phyloP scores from a whole-genome alignment of 2,113 vertebrate species.

The Centropristis striata region DNA sequence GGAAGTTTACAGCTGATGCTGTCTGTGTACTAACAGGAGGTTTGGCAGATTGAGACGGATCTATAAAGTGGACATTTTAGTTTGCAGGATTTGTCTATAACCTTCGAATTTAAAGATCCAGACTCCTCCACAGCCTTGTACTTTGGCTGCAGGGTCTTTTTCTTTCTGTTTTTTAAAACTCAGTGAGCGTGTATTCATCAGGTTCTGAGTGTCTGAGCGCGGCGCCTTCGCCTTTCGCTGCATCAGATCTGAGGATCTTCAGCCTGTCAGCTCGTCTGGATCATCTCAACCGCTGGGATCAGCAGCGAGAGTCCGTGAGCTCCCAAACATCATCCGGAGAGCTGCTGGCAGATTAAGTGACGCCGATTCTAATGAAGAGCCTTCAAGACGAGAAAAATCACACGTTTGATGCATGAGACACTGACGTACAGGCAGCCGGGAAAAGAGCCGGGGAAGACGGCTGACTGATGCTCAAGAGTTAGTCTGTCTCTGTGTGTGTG shows the following conservation, averaged over 20 bases:
- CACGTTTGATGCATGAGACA: slow-evolving; percentile 42
- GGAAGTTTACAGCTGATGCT: neutral
- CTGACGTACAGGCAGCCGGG: slow-evolving; percentile 27
- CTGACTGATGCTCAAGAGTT: slow-evolving; percentile 9
- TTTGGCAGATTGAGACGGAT: neutral
- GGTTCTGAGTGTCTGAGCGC: neutral
- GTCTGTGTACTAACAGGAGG: neutral
- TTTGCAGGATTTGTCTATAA: neutral
- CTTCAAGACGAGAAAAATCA: slow-evolving; percentile 11
- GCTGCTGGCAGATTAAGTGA: slow-evolving; percentile 17
- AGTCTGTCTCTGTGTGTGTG: slow-evolving; percentile 6
- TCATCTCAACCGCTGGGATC: slow-evolving; percentile 25
- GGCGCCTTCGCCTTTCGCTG: neutral
- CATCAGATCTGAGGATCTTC: slow-evolving; percentile 26
- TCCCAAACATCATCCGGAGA: slow-evolving; percentile 14
- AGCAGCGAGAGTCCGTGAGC: neutral
- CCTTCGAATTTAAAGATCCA: neutral
- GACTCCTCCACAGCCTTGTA: neutral
- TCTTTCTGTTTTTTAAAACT: slow-evolving; percentile 7
- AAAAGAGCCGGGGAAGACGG: slow-evolving; percentile 12
- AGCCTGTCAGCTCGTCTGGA: slow-evolving; percentile 28
- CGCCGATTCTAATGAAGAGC: slow-evolving; percentile 34
- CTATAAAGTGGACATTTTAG: neutral
- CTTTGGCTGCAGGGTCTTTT: neutral
- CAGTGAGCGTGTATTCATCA: neutral